A percentile compares a stretch with the other conserved stretches of the same genome.
Conservation (phyloP, 2,888 invertebrate genomes). For the Liposcelis brunnea region DNA sequence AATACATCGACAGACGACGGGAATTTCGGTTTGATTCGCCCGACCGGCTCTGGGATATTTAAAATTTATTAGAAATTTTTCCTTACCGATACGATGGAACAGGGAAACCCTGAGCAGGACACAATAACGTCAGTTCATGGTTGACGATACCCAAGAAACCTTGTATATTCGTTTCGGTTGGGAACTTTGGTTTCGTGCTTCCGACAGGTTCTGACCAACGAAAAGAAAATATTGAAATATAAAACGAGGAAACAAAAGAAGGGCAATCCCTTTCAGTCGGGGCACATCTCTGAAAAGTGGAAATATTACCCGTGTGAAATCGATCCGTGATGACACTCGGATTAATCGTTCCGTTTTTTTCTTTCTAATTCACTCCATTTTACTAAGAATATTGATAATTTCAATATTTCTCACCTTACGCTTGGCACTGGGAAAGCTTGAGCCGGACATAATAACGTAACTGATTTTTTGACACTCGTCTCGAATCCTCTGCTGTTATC, state of each 20-base stretch:
- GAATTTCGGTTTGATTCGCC: conserved; percentile 40
- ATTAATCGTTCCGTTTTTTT: too few species aligned
- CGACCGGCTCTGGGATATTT: conserved; percentile 33
- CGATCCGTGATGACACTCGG: too few species aligned
- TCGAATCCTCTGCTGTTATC: conserved; percentile 24
- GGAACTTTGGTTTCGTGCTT: conserved; percentile 39
- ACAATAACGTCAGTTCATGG: conserved; percentile 31
- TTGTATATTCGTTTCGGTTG: conserved; percentile 26
- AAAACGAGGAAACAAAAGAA: too few species aligned
- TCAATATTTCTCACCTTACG: conserved; percentile 40
- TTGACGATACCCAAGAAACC: conserved; percentile 23
- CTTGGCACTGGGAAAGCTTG: conserved; percentile 59
- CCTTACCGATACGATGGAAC: conserved; percentile 7
- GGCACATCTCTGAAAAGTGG: too few species aligned
- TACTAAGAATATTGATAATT: too few species aligned
- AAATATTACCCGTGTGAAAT: too few species aligned
- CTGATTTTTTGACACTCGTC: conserved; percentile 22
- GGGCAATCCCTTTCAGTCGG: too few species aligned
- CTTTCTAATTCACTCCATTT: too few species aligned
- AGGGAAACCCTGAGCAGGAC: conserved; percentile 37
- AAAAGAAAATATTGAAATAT: too few species aligned
- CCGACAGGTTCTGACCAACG: conserved; percentile 36
- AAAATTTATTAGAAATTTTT: neutral
- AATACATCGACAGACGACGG: conserved; percentile 26
- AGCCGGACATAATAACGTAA: conserved; percentile 53